These are phyloP conservation scores for Rhopalosiphum nymphaeae DNA, from an alignment of 2,888 invertebrate species.

Conservation along the genomic window DNA sequence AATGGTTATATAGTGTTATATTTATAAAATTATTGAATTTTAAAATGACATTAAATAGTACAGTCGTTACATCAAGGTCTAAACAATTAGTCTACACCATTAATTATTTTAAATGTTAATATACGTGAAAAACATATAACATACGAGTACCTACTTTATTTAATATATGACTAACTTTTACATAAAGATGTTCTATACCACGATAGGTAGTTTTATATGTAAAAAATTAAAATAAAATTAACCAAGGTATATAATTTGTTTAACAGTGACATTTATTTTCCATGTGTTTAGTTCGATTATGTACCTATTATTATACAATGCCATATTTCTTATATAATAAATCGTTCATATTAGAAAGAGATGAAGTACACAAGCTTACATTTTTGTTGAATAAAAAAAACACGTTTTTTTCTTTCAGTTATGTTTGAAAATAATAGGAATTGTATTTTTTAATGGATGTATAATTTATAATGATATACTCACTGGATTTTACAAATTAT, in stretches of 20 bases:
- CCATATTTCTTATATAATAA: neutral
- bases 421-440: neutral
- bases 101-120: slow-evolving; percentile 26
- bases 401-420: neutral
- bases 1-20: neutral
- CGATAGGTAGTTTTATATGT: neutral
- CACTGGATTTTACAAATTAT: neutral
- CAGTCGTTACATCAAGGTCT: slow-evolving; percentile 22
- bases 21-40: slow-evolving; percentile 29
- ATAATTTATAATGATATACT: neutral
- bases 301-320: neutral
- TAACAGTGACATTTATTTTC: slow-evolving; percentile 24
- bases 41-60: slow-evolving; percentile 14
- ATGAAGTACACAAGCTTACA: neutral
- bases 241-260: neutral
- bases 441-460: neutral
- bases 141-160: neutral
- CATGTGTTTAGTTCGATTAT: neutral
- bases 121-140: slow-evolving; percentile 22
- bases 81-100: slow-evolving; percentile 35
- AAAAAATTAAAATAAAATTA: slow-evolving; percentile 25
- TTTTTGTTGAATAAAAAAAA: neutral
- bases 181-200: neutral
- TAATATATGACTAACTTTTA: slow-evolving; percentile 14
- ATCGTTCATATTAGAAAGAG: neutral